phyloP scores from a whole-genome alignment of 2,888 invertebrate species.

The Trichogramma evanescens region DNA sequence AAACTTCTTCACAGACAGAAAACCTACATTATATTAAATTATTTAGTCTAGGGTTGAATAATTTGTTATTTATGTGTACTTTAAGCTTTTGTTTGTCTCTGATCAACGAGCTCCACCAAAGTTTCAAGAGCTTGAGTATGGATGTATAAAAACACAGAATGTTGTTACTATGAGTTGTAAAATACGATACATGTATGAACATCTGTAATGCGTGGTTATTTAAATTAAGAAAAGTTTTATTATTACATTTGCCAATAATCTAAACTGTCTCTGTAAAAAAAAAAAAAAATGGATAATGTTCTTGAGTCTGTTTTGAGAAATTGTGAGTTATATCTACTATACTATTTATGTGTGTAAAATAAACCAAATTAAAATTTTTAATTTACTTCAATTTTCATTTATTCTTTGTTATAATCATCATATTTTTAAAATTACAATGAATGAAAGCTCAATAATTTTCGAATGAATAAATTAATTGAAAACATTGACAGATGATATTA shows the following conservation, averaged over 20 bases:
- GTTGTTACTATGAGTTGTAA: constrained; percentile 8
- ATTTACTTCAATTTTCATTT: no score
- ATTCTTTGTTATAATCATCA: no score
- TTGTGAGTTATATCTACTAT: constrained; percentile 26
- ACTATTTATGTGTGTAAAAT: constrained; percentile 33
- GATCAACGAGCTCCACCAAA: background rate
- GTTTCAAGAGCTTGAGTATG: constrained; percentile 2
- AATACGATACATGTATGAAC: constrained; percentile 13
- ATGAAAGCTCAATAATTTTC: background rate
- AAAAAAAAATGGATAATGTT: constrained; percentile 6
- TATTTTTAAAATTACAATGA: background rate
- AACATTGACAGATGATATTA: background rate
- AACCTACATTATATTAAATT: constrained; percentile 24
- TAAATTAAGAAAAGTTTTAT: constrained; percentile 11
- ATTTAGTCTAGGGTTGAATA: background rate
- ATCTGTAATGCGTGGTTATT: constrained; percentile 8
- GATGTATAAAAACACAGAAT: background rate
- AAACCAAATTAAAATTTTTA: constrained; percentile 30
- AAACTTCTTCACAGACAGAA: constrained; percentile 72
- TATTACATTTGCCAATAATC: constrained; percentile 8
- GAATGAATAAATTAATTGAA: background rate
- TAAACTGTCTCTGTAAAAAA: constrained; percentile 13
- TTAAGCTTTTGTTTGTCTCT: background rate
- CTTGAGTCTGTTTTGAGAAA: constrained; percentile 10
- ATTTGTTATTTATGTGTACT: background rate